Evolutionary conservation across 1,140 invertebrate species (phyloP).

Genomic region (Arctopsyche grandis): DNA sequence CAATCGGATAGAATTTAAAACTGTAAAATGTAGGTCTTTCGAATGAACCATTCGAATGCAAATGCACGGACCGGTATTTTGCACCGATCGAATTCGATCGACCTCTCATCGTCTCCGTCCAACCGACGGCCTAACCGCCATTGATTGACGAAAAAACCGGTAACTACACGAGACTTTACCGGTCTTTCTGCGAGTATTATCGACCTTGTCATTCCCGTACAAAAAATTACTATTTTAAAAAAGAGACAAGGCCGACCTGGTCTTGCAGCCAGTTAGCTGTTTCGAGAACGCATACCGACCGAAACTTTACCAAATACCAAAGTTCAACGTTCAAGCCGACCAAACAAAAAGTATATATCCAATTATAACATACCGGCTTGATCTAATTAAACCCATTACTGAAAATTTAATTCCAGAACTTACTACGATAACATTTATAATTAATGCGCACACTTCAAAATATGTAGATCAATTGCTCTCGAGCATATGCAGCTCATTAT

Average conservation of each 20-base stretch:
- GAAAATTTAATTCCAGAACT: too few species aligned
- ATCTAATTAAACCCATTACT: too few species aligned
- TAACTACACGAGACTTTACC: neutral
- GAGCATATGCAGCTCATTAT: too few species aligned
- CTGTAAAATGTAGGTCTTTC: neutral
- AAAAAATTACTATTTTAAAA: neutral
- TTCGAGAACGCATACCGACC: neutral
- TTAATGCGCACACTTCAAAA: too few species aligned
- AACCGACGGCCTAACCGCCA: neutral
- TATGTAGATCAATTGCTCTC: too few species aligned
- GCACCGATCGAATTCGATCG: neutral
- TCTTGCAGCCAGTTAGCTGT: neutral
- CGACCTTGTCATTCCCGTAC: too few species aligned
- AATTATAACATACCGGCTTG: too few species aligned
- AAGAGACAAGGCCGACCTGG: neutral
- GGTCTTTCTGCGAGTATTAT: neutral
- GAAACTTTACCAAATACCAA: neutral
- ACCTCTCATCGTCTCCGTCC: too few species aligned
- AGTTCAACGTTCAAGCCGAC: neutral
- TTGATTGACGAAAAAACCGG: constrained; percentile 13
- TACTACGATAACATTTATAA: too few species aligned
- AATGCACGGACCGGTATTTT: constrained; percentile 26
- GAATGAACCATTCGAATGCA: neutral
- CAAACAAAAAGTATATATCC: neutral
- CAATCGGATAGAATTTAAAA: neutral